These are phyloP conservation scores for Phrynocephalus versicolor DNA, from an alignment of 2,113 vertebrate species.

Conservation along the genomic window DNA sequence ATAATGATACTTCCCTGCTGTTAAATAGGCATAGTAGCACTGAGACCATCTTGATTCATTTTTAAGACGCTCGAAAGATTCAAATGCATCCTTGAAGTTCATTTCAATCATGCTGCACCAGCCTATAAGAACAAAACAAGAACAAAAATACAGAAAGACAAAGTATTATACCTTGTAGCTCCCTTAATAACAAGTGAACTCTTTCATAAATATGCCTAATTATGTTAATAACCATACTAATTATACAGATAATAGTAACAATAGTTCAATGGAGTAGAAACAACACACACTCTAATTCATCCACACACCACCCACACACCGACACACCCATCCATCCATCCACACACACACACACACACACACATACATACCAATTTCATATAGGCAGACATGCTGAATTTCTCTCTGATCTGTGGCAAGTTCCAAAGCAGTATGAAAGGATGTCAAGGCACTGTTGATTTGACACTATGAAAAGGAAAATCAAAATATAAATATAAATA, in stretches of 20 bases:
- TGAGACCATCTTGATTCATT: conserved; percentile 98
- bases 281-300: too few species aligned
- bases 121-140: conserved; percentile 74
- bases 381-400: conserved; percentile 97
- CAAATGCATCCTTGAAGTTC: conserved; percentile 92
- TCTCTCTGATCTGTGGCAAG: conserved; percentile 96
- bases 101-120: conserved; percentile 99
- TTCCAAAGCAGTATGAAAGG: conserved; percentile 95
- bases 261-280: neutral
- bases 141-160: too few species aligned
- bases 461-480: conserved; percentile 84
- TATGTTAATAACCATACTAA: too few species aligned
- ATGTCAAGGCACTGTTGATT: conserved; percentile 97
- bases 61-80: conserved; percentile 93
- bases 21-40: conserved; percentile 97
- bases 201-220: too few species aligned
- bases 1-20: conserved; percentile 81
- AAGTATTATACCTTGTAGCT: too few species aligned
- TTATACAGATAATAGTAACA: neutral
- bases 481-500: neutral
- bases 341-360: too few species aligned
- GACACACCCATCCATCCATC: too few species aligned
- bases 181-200: neutral
- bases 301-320: too few species aligned
- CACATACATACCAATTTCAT: conserved; percentile 88